Percentiles rank a stretch among this genome's conserved stretches.
These are phyloP conservation scores for Murina feae DNA, from an alignment of 2,113 vertebrate species.

Conservation along the genomic window DNA sequence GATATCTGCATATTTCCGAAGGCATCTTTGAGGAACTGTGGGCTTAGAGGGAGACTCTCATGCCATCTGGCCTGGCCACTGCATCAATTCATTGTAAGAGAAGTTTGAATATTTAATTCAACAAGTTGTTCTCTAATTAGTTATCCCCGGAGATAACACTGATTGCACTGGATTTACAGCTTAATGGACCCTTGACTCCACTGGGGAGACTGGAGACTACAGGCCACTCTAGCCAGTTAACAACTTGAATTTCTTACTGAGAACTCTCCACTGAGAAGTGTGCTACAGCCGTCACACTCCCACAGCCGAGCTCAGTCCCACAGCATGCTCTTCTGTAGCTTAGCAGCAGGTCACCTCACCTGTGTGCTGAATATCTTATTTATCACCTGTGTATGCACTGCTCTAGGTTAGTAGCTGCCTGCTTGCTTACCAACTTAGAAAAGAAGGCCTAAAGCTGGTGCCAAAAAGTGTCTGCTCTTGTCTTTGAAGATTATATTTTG, in stretches of 20 bases:
- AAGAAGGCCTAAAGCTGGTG: not conserved
- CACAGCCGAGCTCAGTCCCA: not conserved
- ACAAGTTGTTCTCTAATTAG: not conserved
- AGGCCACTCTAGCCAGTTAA: not conserved
- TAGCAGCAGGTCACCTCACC: not conserved
- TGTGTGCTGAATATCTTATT: not conserved
- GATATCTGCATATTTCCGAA: not conserved
- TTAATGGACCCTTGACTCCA: not conserved
- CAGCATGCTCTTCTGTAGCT: not conserved
- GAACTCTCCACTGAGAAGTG: accelerated
- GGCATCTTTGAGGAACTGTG: not conserved
- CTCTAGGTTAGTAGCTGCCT: not conserved
- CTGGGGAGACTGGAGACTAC: not conserved
- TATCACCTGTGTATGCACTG: not conserved
- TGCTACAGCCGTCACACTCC: accelerated
- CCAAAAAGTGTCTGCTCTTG: not conserved
- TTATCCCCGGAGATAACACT: not conserved
- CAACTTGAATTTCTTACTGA: not conserved
- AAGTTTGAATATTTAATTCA: not conserved
- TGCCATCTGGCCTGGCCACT: not conserved
- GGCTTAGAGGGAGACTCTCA: accelerated
- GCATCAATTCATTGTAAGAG: not conserved
- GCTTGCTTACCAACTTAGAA: not conserved
- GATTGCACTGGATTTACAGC: not conserved
- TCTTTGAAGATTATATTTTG: not conserved